These are phyloP conservation scores for Kradibia gibbosae DNA, from an alignment of 1,140 invertebrate genomes.

Conservation along the genomic window DNA sequence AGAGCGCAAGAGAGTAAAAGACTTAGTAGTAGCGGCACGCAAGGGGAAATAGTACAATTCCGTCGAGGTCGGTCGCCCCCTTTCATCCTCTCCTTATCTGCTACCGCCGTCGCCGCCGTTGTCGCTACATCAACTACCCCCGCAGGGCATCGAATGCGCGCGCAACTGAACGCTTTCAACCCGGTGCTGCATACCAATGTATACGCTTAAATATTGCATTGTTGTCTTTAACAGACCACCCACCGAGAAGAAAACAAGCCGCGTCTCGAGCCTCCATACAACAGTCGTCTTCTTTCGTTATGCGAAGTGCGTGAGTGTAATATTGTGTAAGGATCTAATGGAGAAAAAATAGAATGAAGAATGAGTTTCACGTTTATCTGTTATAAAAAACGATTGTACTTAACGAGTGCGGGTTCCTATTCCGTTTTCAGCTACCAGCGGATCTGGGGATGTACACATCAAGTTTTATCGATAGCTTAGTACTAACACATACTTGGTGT, in stretches of 20 bases:
- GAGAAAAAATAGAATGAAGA: background rate
- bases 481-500: too few relatives aligned
- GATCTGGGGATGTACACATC: too few relatives aligned
- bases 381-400: background rate
- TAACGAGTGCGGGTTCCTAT: background rate
- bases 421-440: too few relatives aligned
- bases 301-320: slow-evolving; percentile 1
- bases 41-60: slow-evolving; percentile 23
- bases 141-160: slow-evolving; percentile 37
- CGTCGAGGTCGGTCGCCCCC: slow-evolving; percentile 9
- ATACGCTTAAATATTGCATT: slow-evolving; percentile 73
- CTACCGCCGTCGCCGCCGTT: slow-evolving; percentile 47
- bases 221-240: slow-evolving; percentile 68
- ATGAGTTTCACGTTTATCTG: background rate
- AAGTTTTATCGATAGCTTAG: too few relatives aligned
- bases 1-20: background rate
- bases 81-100: slow-evolving; percentile 56
- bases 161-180: slow-evolving; percentile 41
- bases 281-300: background rate
- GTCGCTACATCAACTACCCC: slow-evolving; percentile 32
- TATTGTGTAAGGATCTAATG: too few relatives aligned
- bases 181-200: slow-evolving; percentile 58
- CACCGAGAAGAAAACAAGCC: slow-evolving; percentile 66
- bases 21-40: slow-evolving; percentile 6
- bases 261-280: slow-evolving; percentile 52